Conservation (phyloP, 2,113 vertebrate genomes). For the Mormyrus iriodes region DNA sequence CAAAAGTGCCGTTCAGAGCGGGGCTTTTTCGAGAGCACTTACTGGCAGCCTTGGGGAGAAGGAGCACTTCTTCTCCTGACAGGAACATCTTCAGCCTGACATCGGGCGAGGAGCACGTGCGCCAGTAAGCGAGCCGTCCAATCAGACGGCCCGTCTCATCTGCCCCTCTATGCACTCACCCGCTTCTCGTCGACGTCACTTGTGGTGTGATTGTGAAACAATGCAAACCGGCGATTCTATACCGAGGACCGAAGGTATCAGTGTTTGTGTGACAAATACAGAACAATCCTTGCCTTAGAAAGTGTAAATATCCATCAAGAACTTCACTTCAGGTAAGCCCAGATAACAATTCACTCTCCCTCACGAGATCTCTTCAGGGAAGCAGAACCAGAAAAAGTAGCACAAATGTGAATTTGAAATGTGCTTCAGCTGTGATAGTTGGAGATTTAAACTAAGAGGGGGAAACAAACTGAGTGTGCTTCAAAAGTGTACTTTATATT, state of each 20-base stretch:
- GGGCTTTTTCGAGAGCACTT: constrained; percentile 43
- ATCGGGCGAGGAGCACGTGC: neutral
- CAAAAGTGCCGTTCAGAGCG: constrained; percentile 27
- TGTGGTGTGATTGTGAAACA: neutral
- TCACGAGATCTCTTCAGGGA: neutral
- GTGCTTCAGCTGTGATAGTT: neutral
- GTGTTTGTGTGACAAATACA: neutral
- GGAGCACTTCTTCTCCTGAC: constrained; percentile 32
- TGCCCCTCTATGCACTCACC: neutral
- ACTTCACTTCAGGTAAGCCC: neutral
- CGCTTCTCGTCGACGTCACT: neutral
- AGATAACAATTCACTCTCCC: neutral
- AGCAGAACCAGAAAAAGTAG: neutral
- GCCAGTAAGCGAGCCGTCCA: neutral
- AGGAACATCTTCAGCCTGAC: constrained; percentile 42
- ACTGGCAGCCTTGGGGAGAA: constrained; percentile 40
- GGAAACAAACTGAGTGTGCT: neutral
- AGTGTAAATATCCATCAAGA: neutral
- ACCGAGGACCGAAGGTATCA: neutral
- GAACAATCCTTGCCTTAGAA: neutral
- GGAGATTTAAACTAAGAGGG: neutral
- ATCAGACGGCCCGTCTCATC: neutral
- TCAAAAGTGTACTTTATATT: neutral
- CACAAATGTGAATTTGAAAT: neutral
- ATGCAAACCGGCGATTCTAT: neutral